Percentiles rank a stretch among this genome's conserved stretches.
Conservation (phyloP, 1,140 invertebrate genomes). For the Rhopalosiphum padi region DNA sequence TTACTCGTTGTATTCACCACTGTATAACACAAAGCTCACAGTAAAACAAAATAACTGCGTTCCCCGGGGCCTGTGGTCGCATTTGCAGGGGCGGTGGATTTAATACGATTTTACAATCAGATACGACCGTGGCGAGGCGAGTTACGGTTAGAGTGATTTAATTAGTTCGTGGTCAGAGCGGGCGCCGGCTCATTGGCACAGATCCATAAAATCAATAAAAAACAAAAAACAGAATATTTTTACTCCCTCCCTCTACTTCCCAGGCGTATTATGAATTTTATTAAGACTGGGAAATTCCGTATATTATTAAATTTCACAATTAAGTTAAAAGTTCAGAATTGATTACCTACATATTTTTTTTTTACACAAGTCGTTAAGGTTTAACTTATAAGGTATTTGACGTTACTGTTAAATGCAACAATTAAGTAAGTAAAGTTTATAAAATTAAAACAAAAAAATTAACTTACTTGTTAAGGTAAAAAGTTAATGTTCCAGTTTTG, state of each 20-base stretch:
- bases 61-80: not conserved
- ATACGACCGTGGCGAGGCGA: not conserved
- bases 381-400: no score
- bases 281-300: not conserved
- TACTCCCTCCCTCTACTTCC: not conserved
- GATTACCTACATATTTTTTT: no score
- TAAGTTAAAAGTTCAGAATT: no score
- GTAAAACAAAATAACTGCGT: not conserved
- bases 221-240: not conserved
- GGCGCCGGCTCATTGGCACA: not conserved
- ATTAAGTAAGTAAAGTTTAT: no score
- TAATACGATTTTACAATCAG: constrained; percentile 8
- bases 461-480: no score
- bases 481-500: no score
- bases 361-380: no score
- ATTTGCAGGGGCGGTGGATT: not conserved
- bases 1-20: not conserved
- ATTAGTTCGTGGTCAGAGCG: not conserved
- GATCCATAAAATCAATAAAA: not conserved
- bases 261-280: not conserved
- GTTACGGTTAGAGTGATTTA: not conserved
- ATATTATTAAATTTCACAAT: not conserved
- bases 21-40: not conserved
- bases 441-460: no score
- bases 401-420: no score